Conservation (phyloP, 2,888 invertebrate species). For the Sepiola atlantica region DNA sequence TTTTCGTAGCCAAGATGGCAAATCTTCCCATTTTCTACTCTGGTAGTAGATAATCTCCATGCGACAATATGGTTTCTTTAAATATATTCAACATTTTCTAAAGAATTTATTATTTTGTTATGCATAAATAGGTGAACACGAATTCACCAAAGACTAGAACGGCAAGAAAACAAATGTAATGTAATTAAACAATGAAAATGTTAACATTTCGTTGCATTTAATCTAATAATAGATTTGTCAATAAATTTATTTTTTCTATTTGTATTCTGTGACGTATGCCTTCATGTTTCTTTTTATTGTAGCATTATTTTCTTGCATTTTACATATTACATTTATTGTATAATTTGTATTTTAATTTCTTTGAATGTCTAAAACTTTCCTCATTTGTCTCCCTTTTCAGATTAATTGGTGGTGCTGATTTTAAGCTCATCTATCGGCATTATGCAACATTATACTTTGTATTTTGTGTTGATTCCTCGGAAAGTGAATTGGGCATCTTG, state of each 20-base stretch:
- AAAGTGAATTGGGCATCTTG: constrained; percentile 97
- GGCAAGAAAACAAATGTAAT: too few relatives aligned
- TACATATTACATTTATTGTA: neutral
- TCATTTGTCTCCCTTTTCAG: constrained; percentile 76
- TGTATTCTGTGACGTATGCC: neutral
- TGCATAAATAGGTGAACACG: neutral
- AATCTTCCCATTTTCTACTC: too few relatives aligned
- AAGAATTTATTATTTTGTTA: too few relatives aligned
- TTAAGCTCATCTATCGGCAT: constrained; percentile 93
- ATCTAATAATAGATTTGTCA: neutral
- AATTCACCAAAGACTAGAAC: neutral
- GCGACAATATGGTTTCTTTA: too few relatives aligned
- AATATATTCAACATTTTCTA: too few relatives aligned
- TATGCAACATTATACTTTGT: constrained; percentile 99
- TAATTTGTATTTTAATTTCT: neutral
- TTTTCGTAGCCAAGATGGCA: too few relatives aligned
- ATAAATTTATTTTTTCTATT: neutral
- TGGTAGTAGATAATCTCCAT: too few relatives aligned
- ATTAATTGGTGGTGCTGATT: constrained; percentile 97
- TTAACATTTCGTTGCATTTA: too few relatives aligned
- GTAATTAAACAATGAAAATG: too few relatives aligned
- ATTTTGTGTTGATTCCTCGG: constrained; percentile 99
- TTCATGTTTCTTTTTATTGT: neutral
- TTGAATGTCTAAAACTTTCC: neutral
- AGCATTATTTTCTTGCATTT: neutral